These are phyloP conservation scores for Sebastes elongatus DNA, from an alignment of 2,797 vertebrate genomes.

Conservation along the genomic window DNA sequence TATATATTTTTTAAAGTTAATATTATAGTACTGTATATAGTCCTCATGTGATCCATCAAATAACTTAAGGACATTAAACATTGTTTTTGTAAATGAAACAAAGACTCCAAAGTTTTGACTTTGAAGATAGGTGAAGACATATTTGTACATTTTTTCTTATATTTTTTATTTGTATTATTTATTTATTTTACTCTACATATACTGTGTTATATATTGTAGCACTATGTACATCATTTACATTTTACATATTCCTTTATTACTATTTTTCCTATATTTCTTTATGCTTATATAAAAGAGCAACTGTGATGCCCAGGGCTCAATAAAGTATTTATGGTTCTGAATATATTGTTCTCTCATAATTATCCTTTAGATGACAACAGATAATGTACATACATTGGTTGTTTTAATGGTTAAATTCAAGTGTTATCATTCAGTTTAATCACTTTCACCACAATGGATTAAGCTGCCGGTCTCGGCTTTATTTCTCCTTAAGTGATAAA, in stretches of 20 bases:
- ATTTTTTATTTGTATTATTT: too few species aligned
- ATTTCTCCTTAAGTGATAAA: neutral
- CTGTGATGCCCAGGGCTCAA: too few species aligned
- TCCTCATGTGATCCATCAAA: neutral
- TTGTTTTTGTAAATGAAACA: neutral
- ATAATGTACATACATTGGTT: neutral
- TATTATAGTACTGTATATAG: neutral
- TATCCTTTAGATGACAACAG: neutral
- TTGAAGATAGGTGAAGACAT: neutral
- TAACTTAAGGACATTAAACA: neutral
- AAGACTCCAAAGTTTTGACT: neutral
- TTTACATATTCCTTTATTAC: too few species aligned
- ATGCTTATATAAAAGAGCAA: too few species aligned
- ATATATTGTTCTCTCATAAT: neutral
- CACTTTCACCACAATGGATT: neutral
- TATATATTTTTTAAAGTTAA: neutral
- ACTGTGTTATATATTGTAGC: too few species aligned
- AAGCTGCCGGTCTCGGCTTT: neutral
- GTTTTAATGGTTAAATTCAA: neutral
- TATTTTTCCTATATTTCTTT: too few species aligned
- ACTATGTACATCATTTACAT: too few species aligned
- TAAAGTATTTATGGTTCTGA: too few species aligned
- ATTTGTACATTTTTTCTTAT: too few species aligned
- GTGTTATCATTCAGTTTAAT: neutral
- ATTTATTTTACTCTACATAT: too few species aligned